These are phyloP conservation scores for Acanthornis magna DNA, from an alignment of 2,797 vertebrate species.

Conservation along the genomic window DNA sequence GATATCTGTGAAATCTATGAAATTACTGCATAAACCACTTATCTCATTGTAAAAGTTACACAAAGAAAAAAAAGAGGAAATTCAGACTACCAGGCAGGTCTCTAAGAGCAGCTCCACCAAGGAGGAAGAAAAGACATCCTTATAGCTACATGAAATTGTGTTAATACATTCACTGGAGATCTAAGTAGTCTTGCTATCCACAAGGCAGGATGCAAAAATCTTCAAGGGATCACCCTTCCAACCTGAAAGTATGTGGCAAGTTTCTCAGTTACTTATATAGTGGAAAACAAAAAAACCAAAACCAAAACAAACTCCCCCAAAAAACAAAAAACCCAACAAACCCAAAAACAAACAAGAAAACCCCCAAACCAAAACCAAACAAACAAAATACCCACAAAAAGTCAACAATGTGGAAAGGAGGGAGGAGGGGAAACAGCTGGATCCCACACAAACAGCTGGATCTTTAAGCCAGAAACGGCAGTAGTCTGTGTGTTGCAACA, in stretches of 20 bases:
- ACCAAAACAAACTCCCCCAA: too few relatives aligned
- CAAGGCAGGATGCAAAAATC: not conserved
- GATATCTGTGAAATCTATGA: not conserved
- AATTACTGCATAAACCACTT: not conserved
- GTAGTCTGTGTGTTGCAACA: not conserved
- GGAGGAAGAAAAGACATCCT: not conserved
- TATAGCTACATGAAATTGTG: not conserved
- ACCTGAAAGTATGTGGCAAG: not conserved
- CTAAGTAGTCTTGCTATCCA: not conserved
- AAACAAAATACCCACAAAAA: not conserved
- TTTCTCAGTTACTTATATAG: not conserved
- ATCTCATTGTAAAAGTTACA: not conserved
- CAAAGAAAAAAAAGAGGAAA: not conserved
- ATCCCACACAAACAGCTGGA: not conserved
- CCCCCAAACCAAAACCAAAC: not conserved
- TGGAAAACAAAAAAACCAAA: not conserved
- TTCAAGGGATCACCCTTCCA: not conserved
- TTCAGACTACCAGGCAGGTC: not conserved
- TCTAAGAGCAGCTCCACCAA: not conserved
- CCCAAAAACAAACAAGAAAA: not conserved
- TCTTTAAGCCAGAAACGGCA: not conserved
- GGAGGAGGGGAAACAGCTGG: not conserved
- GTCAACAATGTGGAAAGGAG: not conserved
- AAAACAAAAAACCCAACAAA: too few relatives aligned
- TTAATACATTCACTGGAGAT: not conserved